Evolutionary conservation across 2,797 vertebrate species (phyloP), one percentile per base, ranked within the genome.

Genomic region (Coranthus polyacanthus): DNA sequence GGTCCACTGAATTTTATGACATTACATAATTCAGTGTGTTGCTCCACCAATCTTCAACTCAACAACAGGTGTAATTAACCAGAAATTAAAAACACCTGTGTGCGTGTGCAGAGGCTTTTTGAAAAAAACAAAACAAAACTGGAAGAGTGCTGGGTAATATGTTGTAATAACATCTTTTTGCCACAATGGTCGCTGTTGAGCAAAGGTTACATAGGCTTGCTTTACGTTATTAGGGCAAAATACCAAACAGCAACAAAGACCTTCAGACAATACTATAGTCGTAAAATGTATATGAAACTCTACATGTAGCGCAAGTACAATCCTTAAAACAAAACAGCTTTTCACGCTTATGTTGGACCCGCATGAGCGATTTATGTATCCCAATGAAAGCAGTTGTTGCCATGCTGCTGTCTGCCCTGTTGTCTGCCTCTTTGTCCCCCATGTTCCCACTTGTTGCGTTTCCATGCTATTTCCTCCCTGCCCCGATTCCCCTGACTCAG

Each of bases 401-500:
- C 83, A 69, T 60, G 76, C 71, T 59, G 52, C 45, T 20, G 44
- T 72, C 66, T 66, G 63, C 58, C 68, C 65, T 77, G 67, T 73
- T 83, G 72, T 68, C 73, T 61, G 16, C 66, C 71, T 79, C 42
- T 12, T 51, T 68, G 65, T 79, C 75, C 66, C 76, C 73, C 61
- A 21, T 89, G 86, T 86, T 88, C 85, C 85, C 82, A 78, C 81
- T 82, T 80, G 82, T 81, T 84, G 77, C 34, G 59, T 88, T 82
- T 82, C 75, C 80, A 81, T 83, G 84, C 74, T 72, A 46, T 76
- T 88, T 91, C 87, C 87, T 90, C 78, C 69, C 78, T 64, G 62
- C 56, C 75, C 70, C 12, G 54, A 74, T 86, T 92, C 92, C 90
- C 84, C 83, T 87, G 90, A 92, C 90, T 92, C 87, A 90, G 89